A percentile compares a stretch with the other conserved stretches of the same genome.
Evolutionary conservation across 2,797 vertebrate genomes (phyloP).

Genomic region (Rhabdophis nuchalis): DNA sequence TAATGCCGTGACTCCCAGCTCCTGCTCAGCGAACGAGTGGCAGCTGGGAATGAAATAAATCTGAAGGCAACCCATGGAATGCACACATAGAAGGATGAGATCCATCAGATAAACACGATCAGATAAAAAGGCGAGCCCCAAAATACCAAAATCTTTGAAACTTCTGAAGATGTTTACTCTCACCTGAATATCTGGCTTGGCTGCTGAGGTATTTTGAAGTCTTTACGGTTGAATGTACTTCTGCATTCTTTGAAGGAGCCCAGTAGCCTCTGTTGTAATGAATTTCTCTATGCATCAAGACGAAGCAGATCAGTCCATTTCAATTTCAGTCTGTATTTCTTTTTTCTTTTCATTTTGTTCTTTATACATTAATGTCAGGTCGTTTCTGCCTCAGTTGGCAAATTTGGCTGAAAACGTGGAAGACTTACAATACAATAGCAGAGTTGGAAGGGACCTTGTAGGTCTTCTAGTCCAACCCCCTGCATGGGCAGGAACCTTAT

Average conservation of each 20-base stretch:
- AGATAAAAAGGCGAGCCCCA: not conserved
- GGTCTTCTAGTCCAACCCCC: too few species aligned
- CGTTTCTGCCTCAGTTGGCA: not conserved
- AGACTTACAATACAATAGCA: too few species aligned
- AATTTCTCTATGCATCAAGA: not conserved
- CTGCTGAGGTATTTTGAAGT: not conserved
- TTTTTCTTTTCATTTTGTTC: not conserved
- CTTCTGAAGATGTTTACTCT: not conserved
- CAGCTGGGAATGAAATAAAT: not conserved
- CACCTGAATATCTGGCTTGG: not conserved
- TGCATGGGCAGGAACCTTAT: too few species aligned
- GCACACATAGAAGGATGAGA: not conserved
- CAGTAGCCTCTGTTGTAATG: not conserved
- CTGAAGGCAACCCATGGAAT: not conserved
- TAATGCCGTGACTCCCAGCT: not conserved
- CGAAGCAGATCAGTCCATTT: not conserved
- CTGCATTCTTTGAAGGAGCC: not conserved
- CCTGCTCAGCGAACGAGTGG: not conserved
- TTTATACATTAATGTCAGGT: not conserved
- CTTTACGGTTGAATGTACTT: not conserved
- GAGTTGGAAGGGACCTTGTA: too few species aligned
- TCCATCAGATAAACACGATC: not conserved
- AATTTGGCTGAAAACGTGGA: not conserved
- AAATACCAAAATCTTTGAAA: not conserved
- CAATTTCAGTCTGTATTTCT: not conserved